Evolutionary conservation across 2,113 vertebrate genomes (phyloP), one percentile per base, ranked within the genome.

Genomic region (Pollimyrus isidori): DNA sequence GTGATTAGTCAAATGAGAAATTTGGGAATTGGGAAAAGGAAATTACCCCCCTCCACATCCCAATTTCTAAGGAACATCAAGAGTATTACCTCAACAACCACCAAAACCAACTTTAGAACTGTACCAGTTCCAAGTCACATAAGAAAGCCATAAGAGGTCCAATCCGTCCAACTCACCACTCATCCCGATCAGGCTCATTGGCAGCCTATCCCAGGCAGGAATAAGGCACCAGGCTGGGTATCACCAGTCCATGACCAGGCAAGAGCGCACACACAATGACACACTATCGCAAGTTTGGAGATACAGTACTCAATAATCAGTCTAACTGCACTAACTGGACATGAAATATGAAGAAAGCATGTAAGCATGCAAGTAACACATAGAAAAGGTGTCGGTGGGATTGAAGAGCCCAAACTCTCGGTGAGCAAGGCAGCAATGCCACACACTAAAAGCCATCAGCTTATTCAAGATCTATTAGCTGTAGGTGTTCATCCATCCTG

Each of bases 1-100:
- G 58, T 46, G 39, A 87, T 87, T 65, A 87, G 56, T 87, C 45
- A 87, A 39, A 87, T 46, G 15, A 89, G 52, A 58, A 69, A 45
- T 56, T n/a, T 82, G 30, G 62, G n/a, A 82, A 73, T 21, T 83
- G 6, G 88, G 52, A 19, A 48, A 82, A 53, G 9, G 69, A 30
- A 89, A 80, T 42, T 17, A 3, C 21, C 21, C 42, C 56, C 30
- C 30, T 58, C n/a, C 26, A 15, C 48, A 87, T 26, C 46, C 85
- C 13, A 53, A 53, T 56, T 87, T 56, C 39, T 86, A 50, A 35
- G 85, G 3, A 86, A 86, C 13, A 52, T 48, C 49, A 52, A 7
- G 4, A 56, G 50, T 35, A 50, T 26, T 53, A 53, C 7, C 50
- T 53, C 49, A 52, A n/a, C 13, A 7, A 39, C 4, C 13, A 53